phyloP scores from a whole-genome alignment of 2,113 vertebrate genomes.

The Peromyscus leucopus region DNA sequence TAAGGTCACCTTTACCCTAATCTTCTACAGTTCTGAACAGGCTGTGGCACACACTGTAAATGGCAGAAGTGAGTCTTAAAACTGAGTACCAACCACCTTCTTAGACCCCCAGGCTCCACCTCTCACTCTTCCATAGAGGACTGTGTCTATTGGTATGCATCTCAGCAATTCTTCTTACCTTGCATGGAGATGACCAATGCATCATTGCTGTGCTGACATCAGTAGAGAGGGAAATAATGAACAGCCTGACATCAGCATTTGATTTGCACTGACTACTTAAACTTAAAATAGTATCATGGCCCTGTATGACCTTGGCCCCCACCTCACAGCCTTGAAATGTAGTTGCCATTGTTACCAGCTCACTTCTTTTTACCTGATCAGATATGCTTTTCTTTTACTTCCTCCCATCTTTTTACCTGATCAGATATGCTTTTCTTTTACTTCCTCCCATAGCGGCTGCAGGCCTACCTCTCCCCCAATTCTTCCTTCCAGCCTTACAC shows the following conservation, averaged over 20 bases:
- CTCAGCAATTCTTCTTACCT: neutral
- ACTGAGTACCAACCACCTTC: neutral
- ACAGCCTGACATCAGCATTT: neutral
- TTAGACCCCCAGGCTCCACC: neutral
- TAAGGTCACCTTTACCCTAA: neutral
- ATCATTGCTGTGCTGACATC: neutral
- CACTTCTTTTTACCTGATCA: neutral
- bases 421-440: neutral
- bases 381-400: constrained; percentile 13
- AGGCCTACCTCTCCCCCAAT: neutral
- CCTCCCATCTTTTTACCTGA: neutral
- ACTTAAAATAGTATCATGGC: neutral
- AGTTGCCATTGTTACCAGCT: neutral
- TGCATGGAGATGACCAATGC: neutral
- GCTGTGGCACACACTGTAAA: neutral
- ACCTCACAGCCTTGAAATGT: neutral
- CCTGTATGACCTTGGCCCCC: neutral
- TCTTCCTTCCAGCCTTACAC: neutral
- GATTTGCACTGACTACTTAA: neutral
- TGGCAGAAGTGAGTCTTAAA: neutral
- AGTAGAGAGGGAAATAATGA: neutral
- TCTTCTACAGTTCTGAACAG: constrained; percentile 11
- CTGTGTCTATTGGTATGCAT: neutral
- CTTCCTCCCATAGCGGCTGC: neutral
- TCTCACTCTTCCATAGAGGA: neutral